Conservation (phyloP, 2,113 vertebrate species). For the Petaurus breviceps region DNA sequence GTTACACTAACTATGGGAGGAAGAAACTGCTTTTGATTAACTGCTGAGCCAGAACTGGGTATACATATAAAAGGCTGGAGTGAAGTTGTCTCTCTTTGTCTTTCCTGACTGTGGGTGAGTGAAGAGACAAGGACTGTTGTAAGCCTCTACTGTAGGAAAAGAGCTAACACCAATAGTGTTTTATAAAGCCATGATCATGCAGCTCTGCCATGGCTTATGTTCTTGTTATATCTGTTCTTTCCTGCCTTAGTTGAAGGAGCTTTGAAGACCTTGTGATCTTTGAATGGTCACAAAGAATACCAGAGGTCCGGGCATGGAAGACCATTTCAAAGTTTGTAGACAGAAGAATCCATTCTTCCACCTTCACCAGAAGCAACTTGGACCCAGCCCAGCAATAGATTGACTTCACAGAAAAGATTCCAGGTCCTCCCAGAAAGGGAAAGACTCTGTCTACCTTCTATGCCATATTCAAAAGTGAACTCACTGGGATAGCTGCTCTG, state of each 20-base stretch:
- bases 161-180: not conserved
- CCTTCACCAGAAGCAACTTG: too few species aligned
- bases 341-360: too few species aligned
- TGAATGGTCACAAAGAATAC: not conserved
- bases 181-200: not conserved
- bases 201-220: not conserved
- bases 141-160: not conserved
- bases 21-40: not conserved
- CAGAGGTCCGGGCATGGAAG: too few species aligned
- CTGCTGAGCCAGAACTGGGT: not conserved
- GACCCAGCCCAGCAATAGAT: too few species aligned
- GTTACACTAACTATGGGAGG: not conserved
- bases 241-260: not conserved
- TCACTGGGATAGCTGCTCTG: too few species aligned
- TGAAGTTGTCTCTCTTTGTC: not conserved
- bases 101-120: not conserved
- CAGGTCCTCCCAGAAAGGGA: too few species aligned
- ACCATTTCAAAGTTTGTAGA: too few species aligned
- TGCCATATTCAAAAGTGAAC: too few species aligned
- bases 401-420: too few species aligned
- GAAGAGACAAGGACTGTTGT: not conserved
- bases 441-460: too few species aligned
- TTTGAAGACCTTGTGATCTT: not conserved
- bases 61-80: not conserved
- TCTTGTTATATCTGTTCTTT: not conserved